phyloP scores from a whole-genome alignment of 2,888 invertebrate species.

The Lithophane ornitopus region DNA sequence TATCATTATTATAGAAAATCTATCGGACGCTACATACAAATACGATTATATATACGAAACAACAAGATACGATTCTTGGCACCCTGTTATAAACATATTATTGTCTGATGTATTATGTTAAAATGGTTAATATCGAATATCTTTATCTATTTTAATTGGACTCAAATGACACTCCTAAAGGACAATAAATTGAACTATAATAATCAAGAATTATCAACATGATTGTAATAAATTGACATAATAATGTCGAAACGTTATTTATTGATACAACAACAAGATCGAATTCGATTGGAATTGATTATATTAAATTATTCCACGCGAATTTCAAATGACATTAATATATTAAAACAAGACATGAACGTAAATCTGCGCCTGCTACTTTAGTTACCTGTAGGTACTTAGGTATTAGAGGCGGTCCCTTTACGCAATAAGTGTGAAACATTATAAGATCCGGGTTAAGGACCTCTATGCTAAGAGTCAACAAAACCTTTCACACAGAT shows the following conservation, averaged over 20 bases:
- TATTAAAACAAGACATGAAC: background rate
- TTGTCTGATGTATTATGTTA: too few species aligned
- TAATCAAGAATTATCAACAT: constrained; percentile 14
- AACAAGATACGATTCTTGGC: too few species aligned
- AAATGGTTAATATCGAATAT: too few species aligned
- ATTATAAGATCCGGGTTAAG: constrained; percentile 65
- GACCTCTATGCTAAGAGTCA: constrained; percentile 42
- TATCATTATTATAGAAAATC: too few species aligned
- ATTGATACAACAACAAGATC: constrained; percentile 29
- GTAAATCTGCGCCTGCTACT: background rate
- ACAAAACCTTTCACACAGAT: constrained; percentile 34
- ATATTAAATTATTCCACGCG: constrained; percentile 44
- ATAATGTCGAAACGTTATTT: constrained; percentile 26
- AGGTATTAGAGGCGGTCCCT: constrained; percentile 21
- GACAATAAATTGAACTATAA: background rate
- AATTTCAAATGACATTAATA: constrained; percentile 33
- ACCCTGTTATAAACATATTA: too few species aligned
- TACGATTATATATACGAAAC: too few species aligned
- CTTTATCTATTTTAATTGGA: constrained; percentile 15
- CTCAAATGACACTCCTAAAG: background rate
- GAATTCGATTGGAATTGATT: constrained; percentile 26
- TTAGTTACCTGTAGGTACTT: background rate
- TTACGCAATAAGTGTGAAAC: constrained; percentile 18
- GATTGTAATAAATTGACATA: constrained; percentile 7
- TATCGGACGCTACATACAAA: too few species aligned